phyloP scores from a whole-genome alignment of 2,797 vertebrate genomes.

The Clarias laeviceps region DNA sequence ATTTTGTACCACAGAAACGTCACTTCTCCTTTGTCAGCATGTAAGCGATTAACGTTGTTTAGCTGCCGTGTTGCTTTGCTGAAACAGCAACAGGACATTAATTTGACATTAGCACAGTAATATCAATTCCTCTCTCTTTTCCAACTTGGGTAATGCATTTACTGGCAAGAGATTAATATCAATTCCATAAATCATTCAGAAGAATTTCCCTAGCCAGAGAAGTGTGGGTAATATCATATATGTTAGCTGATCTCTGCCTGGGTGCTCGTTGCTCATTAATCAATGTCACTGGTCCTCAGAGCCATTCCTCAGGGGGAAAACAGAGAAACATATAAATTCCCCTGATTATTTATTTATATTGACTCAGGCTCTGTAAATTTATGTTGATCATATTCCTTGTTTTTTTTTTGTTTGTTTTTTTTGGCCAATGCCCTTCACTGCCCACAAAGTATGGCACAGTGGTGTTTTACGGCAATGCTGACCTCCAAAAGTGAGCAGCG shows the following conservation, averaged over 20 bases:
- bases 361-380: conserved; percentile 61
- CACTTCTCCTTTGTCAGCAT: conserved; percentile 48
- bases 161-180: conserved; percentile 97
- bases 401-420: conserved; percentile 2
- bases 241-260: conserved; percentile 85
- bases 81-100: conserved; percentile 84
- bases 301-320: conserved; percentile 75
- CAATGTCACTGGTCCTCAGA: conserved; percentile 78
- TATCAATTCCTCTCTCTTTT: conserved; percentile 82
- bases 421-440: too few species aligned
- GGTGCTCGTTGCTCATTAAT: conserved; percentile 76
- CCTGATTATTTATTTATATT: conserved; percentile 68
- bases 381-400: conserved; percentile 52
- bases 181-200: conserved; percentile 97
- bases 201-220: conserved; percentile 85
- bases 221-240: conserved; percentile 83
- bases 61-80: conserved; percentile 77
- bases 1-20: conserved; percentile 36
- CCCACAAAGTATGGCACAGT: conserved; percentile 7
- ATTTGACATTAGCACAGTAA: conserved; percentile 86
- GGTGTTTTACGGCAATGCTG: conserved; percentile 19
- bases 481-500: background rate
- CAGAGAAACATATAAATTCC: conserved; percentile 67
- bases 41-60: conserved; percentile 74
- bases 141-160: conserved; percentile 92